Evolutionary conservation across 2,888 invertebrate genomes (phyloP), one percentile per base, ranked within the genome.

Genomic region (Meliscaeva auricollis): DNA sequence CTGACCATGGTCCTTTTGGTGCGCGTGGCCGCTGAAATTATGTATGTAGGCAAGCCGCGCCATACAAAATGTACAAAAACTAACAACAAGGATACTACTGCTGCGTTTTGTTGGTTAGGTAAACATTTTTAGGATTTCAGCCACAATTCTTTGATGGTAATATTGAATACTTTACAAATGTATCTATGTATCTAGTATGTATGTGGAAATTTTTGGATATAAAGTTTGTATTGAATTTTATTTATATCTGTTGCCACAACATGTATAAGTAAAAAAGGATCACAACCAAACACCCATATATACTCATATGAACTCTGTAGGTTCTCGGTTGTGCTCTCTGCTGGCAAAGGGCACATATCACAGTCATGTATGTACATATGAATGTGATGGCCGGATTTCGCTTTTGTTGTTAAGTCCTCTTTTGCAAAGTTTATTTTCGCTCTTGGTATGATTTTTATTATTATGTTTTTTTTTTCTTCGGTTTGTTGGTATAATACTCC

Each of bases 171-270:
- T 68, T 75, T 35, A 79, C 17, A 78, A 78, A 70, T 66, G 66
- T 78, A 78, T 58, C 32, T 79, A 83, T 52, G 35, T 68, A 32
- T 11, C 2, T 15, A 8, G 46, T 46, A 8, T 70, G 41, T 84
- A 75, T 75, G 80, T 70, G 74, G 56, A 35, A 84, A 70, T 64
- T 80, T 84, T 84, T 41, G 80, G 80, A 75, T 58, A 75, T 72
- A 75, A 83, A 62, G 70, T 84, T 84, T 79, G 84, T 68, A 81
- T 85, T 85, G 81, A 81, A 85, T 85, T 85, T 85, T 85, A 84
- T 84, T 84, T 84, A 84, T 84, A 80, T 84, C 72, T 77, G 76
- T 73, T 73, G 50, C 68, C 58, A 70, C 56, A 73, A 77, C 69
- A 77, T 46, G 64, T 60, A 75, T 76, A 85, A 77, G 60, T 69